A percentile compares a stretch with the other conserved stretches of the same genome.
Evolutionary conservation across 2,797 vertebrate genomes (phyloP).

Genomic region (Kryptolebias ocellatus): DNA sequence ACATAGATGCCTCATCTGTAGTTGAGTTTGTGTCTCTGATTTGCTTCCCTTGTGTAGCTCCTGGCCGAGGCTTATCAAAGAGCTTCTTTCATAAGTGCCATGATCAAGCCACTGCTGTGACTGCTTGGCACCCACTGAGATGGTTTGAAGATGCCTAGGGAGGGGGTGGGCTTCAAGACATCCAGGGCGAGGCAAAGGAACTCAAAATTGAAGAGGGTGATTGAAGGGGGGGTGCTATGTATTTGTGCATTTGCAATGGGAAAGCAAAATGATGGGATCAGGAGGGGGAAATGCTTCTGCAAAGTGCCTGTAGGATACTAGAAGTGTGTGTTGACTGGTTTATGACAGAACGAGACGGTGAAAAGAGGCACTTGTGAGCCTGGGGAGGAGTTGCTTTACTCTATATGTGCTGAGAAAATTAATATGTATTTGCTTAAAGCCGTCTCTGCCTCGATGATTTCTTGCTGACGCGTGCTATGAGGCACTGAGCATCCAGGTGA

Average conservation of each 20-base stretch:
- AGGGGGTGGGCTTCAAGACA: constrained; percentile 42
- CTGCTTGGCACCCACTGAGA: constrained; percentile 75
- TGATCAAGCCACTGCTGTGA: constrained; percentile 79
- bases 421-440: constrained; percentile 75
- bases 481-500: constrained; percentile 66
- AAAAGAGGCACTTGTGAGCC: constrained; percentile 35
- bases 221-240: constrained; percentile 40
- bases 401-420: constrained; percentile 58
- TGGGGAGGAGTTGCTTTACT: constrained; percentile 43
- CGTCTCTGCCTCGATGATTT: constrained; percentile 57
- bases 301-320: constrained; percentile 31
- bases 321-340: constrained; percentile 18
- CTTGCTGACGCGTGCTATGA: constrained; percentile 64
- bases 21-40: constrained; percentile 77
- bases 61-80: constrained; percentile 79
- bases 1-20: constrained; percentile 68
- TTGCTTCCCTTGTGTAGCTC: constrained; percentile 79
- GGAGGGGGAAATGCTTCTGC: constrained; percentile 35
- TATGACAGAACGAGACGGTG: constrained; percentile 11
- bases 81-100: constrained; percentile 79
- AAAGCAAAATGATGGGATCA: constrained; percentile 34
- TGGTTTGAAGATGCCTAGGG: constrained; percentile 53
- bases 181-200: constrained; percentile 65
- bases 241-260: constrained; percentile 58
- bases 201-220: constrained; percentile 66